Evolutionary conservation across 2,888 invertebrate genomes (phyloP), one percentile per base, ranked within the genome.

Genomic region (Diarsia brunnea): DNA sequence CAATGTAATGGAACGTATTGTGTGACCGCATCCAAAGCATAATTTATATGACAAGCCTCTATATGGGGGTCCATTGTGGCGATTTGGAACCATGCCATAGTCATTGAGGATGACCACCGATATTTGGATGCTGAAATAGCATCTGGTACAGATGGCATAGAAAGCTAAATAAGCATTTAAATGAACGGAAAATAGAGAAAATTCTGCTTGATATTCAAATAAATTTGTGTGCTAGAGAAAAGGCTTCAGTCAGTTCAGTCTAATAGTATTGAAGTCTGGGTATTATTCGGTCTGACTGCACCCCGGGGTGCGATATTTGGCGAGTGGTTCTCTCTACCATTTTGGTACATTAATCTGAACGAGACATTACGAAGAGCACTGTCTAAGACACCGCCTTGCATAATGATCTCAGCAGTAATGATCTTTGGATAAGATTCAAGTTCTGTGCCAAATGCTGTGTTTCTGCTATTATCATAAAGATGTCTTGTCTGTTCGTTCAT

Each of bases 21-120:
- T 93, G 89, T 78, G 88, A 89, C 88, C 89, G 89, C 90, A 90
- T 89, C 89, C 87, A 89, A 81, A 87, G 82, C 89, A 89, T 93
- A 93, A 94, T 93, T 94, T 94, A 94, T 94, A 90, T 89, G 92
- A 93, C 92, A 92, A 90, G 89, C 90, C 88, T 83, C 87, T 88
- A 84, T 88, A 89, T 88, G 82, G 84, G 78, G 82, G 89, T 84
- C 89, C 84, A 91, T 92, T 93, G 92, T 92, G 84, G 90, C 88
- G 86, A 89, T 89, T 94, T 95, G 95, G 95, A 95, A 93, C 91
- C 85, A 82, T 92, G 95, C 95, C 95, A 95, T 93, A 90, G 90
- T 90, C 68, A 85, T 82, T 68, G 85, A 77, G 81, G 79, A 81
- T 84, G 86, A 85, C 87, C 88, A 83, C 86, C 79, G 84, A 90